A percentile compares a stretch with the other conserved stretches of the same genome.
phyloP scores from a whole-genome alignment of 2,888 invertebrate species.

The Drosophila mayaguana region DNA sequence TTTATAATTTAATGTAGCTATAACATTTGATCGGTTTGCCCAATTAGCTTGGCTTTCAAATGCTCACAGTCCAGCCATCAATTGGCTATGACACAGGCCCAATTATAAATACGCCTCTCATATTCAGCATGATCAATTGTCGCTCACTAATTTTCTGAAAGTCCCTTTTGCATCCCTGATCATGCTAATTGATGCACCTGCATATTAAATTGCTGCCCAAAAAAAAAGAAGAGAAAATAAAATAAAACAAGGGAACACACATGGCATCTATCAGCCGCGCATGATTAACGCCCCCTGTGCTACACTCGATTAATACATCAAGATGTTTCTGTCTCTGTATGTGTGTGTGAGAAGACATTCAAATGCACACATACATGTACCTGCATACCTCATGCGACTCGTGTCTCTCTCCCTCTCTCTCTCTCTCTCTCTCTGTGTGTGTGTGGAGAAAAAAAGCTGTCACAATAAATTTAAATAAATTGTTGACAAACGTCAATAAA shows the following conservation, averaged over 20 bases:
- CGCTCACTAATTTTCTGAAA: slow-evolving; percentile 38
- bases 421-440: not conserved
- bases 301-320: slow-evolving; percentile 69
- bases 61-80: slow-evolving; percentile 11
- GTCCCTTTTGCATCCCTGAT: slow-evolving; percentile 22
- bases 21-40: not conserved
- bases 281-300: slow-evolving; percentile 62
- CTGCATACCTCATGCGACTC: slow-evolving; percentile 26
- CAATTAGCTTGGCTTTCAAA: slow-evolving; percentile 20
- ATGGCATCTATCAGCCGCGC: slow-evolving; percentile 69
- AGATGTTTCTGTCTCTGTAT: slow-evolving; percentile 37
- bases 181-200: slow-evolving; percentile 72
- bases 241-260: slow-evolving; percentile 21
- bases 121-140: slow-evolving; percentile 57
- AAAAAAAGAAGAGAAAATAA: not conserved
- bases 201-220: slow-evolving; percentile 51
- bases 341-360: slow-evolving; percentile 18
- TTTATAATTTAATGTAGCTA: too few relatives aligned
- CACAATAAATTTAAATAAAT: slow-evolving; percentile 82
- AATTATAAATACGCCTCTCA: slow-evolving; percentile 48
- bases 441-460: slow-evolving; percentile 57
- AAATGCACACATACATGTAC: slow-evolving; percentile 14
- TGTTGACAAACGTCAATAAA: slow-evolving; percentile 82
- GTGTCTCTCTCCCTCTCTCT: not conserved
- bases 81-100: slow-evolving; percentile 32